Evolutionary conservation across 2,888 invertebrate genomes (phyloP).

Genomic region (Stenolophus ochropezus): DNA sequence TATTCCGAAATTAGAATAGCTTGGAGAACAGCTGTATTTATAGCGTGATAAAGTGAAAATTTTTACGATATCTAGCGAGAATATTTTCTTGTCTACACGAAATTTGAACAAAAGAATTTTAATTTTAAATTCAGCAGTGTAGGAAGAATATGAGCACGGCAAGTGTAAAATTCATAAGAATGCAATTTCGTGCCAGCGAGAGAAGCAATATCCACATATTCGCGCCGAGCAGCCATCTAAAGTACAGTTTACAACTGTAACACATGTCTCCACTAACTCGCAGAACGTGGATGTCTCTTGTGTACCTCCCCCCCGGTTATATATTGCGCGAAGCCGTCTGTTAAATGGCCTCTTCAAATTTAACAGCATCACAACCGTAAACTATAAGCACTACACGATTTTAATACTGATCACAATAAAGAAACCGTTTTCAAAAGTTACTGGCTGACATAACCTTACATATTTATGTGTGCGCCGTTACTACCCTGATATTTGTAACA

Average conservation of each 20-base stretch:
- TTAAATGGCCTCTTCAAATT: conserved; percentile 59
- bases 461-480: conserved; percentile 12
- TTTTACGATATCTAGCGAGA: conserved; percentile 35
- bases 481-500: conserved; percentile 16
- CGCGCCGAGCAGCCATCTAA: conserved; percentile 40
- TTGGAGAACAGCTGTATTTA: neutral
- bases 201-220: conserved; percentile 57
- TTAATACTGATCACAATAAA: conserved; percentile 58
- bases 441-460: conserved; percentile 31
- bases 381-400: conserved; percentile 55
- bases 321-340: conserved; percentile 48
- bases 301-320: conserved; percentile 28
- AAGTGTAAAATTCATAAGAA: conserved; percentile 68
- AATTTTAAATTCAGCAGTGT: conserved; percentile 54
- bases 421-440: conserved; percentile 27
- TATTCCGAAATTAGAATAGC: neutral
- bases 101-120: conserved; percentile 50
- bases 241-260: conserved; percentile 61
- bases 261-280: conserved; percentile 60
- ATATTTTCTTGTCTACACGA: conserved; percentile 40
- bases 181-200: conserved; percentile 65
- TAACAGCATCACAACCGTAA: conserved; percentile 57
- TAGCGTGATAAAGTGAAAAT: conserved; percentile 23
- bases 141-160: conserved; percentile 65
- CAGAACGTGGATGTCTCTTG: conserved; percentile 44